These are phyloP conservation scores for Champsocephalus gunnari DNA, from an alignment of 2,797 vertebrate genomes.

Conservation along the genomic window DNA sequence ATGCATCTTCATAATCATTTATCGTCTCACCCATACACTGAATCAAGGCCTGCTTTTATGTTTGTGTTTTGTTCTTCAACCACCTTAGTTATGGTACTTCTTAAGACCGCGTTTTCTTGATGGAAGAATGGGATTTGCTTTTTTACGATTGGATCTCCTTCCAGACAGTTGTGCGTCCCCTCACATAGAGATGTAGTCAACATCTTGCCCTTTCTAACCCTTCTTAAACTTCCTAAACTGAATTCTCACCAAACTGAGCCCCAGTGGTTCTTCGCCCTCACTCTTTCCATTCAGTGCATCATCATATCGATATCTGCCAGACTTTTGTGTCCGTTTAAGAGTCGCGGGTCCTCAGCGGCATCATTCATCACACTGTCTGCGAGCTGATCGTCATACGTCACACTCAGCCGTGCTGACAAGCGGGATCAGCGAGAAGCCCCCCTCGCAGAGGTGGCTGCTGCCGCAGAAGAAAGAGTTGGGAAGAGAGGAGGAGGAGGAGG, in stretches of 20 bases:
- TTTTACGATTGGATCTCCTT: background rate
- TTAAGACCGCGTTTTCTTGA: no score
- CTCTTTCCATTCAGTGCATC: conserved; percentile 33
- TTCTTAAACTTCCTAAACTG: no score
- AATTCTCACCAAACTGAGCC: background rate
- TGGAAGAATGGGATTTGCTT: no score
- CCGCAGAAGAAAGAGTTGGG: conserved; percentile 31
- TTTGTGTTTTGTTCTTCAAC: no score
- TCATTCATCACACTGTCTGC: conserved; percentile 67
- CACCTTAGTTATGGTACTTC: no score
- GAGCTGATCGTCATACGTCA: conserved; percentile 52
- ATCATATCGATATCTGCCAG: conserved; percentile 47
- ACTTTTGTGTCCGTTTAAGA: conserved; percentile 48
- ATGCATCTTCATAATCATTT: no score
- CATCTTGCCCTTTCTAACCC: conserved; percentile 3
- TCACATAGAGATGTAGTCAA: no score
- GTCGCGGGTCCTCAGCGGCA: conserved; percentile 22
- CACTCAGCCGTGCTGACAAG: conserved; percentile 54
- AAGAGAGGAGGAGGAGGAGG: conserved; percentile 1
- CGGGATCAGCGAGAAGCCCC: conserved; percentile 41
- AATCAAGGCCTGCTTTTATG: no score
- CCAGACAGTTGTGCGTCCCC: background rate
- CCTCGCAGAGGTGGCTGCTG: conserved; percentile 46
- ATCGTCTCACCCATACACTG: no score
- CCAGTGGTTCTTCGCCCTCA: conserved; percentile 1